phyloP scores from a whole-genome alignment of 2,797 vertebrate species.

The Pseudochromis fuscus region DNA sequence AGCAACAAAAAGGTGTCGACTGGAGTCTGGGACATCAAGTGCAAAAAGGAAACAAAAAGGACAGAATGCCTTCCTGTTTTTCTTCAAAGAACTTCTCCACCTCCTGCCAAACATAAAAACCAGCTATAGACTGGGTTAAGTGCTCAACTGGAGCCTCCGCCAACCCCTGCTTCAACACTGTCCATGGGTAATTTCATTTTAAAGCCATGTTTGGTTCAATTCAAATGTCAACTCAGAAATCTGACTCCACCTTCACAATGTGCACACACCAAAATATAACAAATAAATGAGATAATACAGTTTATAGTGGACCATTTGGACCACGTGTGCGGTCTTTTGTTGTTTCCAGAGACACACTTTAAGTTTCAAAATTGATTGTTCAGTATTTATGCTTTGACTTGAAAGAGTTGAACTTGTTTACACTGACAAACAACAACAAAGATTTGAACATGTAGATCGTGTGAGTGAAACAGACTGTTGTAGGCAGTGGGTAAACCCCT shows the following conservation, averaged over 20 bases:
- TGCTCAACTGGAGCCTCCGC: constrained; percentile 35
- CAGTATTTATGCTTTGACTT: too few species aligned
- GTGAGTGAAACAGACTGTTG: too few species aligned
- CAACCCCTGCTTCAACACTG: constrained; percentile 5
- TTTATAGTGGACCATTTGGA: too few species aligned
- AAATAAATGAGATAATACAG: too few species aligned
- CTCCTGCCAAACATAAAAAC: constrained; percentile 50
- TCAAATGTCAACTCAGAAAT: neutral
- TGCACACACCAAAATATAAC: too few species aligned
- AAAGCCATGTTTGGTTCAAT: neutral
- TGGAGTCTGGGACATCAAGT: constrained; percentile 70
- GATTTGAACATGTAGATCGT: too few species aligned
- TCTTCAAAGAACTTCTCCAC: constrained; percentile 66
- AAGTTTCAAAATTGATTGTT: too few species aligned
- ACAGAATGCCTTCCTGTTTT: constrained; percentile 77
- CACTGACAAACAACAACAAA: too few species aligned
- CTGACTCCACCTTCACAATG: neutral
- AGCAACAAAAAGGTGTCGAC: constrained; percentile 71
- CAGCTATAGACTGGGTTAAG: constrained; percentile 39
- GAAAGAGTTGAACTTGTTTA: too few species aligned
- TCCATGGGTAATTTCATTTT: neutral
- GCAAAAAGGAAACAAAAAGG: constrained; percentile 75
- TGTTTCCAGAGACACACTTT: too few species aligned
- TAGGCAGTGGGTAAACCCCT: too few species aligned
- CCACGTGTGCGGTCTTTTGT: too few species aligned